Base-by-base conservation (phyloP, 1,140 invertebrate genomes). In the Bombus waltoni region DNA sequence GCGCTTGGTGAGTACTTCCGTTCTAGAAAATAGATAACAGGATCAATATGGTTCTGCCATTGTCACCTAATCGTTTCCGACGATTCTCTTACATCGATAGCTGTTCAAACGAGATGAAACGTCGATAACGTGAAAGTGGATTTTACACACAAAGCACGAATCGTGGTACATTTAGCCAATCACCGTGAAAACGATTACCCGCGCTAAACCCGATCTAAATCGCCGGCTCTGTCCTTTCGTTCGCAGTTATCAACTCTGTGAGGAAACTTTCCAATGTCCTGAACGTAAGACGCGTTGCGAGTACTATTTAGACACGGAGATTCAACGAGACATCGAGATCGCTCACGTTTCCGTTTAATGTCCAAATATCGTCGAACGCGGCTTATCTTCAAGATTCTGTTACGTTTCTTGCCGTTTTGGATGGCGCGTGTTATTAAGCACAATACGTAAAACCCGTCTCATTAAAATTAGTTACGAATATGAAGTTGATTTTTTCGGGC, bases 1-100 rank as follows among this genome's bases (percentile, higher is more conserved):
- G 81, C 73, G 42, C 82, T 85, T 81, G 92, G 76, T 73, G 92
- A 89, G 83, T 90, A 89, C 42, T 88, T 86, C 62, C 77, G 82
- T 28, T 93, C 92, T 93, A 92, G 85, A 92, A 93, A 92, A 92
- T 76, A 92, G 22, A 91, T 38, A 92, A 92, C 18, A 80, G 40
- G 53, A 42, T 90, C 88, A 89, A 72, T 91, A 87, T 47, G 42
- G 73, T 78, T 79, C 65, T 35, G 47, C 22, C 22, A 10, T 38
- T 18, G 22, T 28, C 57, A 1, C 2, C 62, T 11, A 40, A 35
- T 53, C 40, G 44, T 22, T 73, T 66, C 62, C 35, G 32, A 47
- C 13, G 32, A 77, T 83, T 87, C 44, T 74, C 42, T 74, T 44
- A 44, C 13, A 38, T 25, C 77, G 76, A 28, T 71, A 71, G 44